These are phyloP conservation scores for Rhadina sibilatrix DNA, from an alignment of 2,113 vertebrate genomes.

Conservation along the genomic window DNA sequence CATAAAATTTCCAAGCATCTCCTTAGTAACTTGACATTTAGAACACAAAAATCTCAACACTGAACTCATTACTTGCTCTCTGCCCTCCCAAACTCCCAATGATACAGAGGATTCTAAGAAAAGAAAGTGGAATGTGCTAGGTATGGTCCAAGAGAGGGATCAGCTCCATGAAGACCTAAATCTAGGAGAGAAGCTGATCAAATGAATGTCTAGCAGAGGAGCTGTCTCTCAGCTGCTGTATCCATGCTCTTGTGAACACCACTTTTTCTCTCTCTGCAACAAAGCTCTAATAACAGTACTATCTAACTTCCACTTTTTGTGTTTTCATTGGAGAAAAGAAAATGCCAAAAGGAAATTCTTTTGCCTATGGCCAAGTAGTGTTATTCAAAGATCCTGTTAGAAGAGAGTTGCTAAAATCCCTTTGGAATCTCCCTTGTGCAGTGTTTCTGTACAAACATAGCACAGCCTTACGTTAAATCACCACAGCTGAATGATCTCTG, in stretches of 20 bases:
- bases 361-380: conserved; percentile 25
- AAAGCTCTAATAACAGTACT: conserved; percentile 1
- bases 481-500: background rate
- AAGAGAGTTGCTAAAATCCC: conserved; percentile 23
- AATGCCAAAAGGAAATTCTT: conserved; percentile 58
- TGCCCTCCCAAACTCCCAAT: background rate
- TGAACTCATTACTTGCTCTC: background rate
- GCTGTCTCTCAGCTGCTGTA: background rate
- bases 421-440: conserved; percentile 39
- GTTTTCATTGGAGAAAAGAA: conserved; percentile 52
- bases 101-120: background rate
- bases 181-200: background rate
- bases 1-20: background rate
- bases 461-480: conserved; percentile 4
- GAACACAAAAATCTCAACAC: background rate
- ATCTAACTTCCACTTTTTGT: conserved; percentile 51
- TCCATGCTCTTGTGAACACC: background rate
- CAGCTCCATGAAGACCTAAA: background rate
- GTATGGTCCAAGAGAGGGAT: background rate
- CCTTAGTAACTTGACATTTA: conserved; percentile 1
- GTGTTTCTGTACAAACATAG: conserved; percentile 23
- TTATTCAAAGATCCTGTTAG: conserved; percentile 29
- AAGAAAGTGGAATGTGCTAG: background rate
- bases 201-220: background rate
- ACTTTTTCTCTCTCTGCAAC: background rate